Base-by-base conservation (phyloP, 1,140 invertebrate species). In the Orchesella cincta region DNA sequence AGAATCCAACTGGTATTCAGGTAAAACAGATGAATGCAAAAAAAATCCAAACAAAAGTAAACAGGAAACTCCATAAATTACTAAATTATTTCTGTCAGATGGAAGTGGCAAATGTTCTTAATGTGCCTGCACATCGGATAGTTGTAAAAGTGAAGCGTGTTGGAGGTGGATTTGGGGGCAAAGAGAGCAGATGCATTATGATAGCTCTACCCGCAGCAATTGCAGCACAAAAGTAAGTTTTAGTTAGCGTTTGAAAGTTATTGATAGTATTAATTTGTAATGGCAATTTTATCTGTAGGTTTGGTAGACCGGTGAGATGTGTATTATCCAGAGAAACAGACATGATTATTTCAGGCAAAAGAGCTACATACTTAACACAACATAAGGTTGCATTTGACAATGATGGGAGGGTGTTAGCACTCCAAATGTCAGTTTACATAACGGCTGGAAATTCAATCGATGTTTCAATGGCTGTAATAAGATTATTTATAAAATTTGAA, bases 101-200 rank as follows among this genome's bases (percentile, higher is more conserved):
- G 71, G 81, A 84, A 29, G 83, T 87, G 35, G 85, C 87, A 5
- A 76, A 82, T 35, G 85, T 84, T 20, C 83, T 90, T 1, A 85
- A 84, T 34, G 82, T 89, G 34, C 84, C 86, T 18, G 83, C 83
- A 16, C 88, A 89, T 81, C 85, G 85, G 70, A 84, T 90, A 29
- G 82, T 85, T 16, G 85, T 85, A 8, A 84, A 84, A 79, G 85
- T 87, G 0, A 88, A 88, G 80, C 81, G 89, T 81, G 78, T 89
- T 57, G 88, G 89, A 52, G 89, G 89, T 26, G 89, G 88, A 33
- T 90, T 90, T 85, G 89, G 89, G 31, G 89, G 89, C 26, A 90
- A 90, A 81, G 89, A 90, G 81, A 86, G 85, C 2, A 81, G 86
- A 71, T 82, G 82, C 31, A 78, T 82, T n/a, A 54, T 85, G 16